phyloP scores from a whole-genome alignment of 2,888 invertebrate species.

The Branchipolynoe longqiensis region DNA sequence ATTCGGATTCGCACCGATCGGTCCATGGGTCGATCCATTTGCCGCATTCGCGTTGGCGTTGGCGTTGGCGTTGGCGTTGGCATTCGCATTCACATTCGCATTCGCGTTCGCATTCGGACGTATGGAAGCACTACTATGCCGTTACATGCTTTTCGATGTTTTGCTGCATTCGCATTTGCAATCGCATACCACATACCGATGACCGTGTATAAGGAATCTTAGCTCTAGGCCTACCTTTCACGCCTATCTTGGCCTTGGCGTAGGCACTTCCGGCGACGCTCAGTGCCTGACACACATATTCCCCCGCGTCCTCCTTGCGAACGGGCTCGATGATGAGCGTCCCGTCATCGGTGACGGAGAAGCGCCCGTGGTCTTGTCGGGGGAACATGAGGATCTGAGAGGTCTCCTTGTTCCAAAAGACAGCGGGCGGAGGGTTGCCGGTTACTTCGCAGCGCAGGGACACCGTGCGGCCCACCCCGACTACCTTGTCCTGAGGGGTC shows the following conservation, averaged over 20 bases:
- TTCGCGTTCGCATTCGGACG: too few species aligned
- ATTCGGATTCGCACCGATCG: too few species aligned
- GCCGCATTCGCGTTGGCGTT: too few species aligned
- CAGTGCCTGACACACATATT: slow-evolving; percentile 82
- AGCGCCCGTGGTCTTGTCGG: slow-evolving; percentile 84
- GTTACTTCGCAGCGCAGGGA: slow-evolving; percentile 69
- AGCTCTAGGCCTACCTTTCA: slow-evolving; percentile 78
- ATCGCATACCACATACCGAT: too few species aligned
- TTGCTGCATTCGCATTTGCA: too few species aligned
- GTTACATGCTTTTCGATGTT: too few species aligned
- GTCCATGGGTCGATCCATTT: too few species aligned
- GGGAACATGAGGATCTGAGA: slow-evolving; percentile 82
- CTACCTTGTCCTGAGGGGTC: slow-evolving; percentile 69
- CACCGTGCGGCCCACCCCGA: slow-evolving; percentile 67
- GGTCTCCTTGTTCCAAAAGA: slow-evolving; percentile 69
- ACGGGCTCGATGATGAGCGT: slow-evolving; percentile 69
- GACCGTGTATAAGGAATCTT: too few species aligned
- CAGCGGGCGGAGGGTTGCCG: slow-evolving; percentile 68
- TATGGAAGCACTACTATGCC: too few species aligned
- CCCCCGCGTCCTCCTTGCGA: slow-evolving; percentile 67
- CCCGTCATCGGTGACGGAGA: slow-evolving; percentile 90
- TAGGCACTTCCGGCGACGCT: slow-evolving; percentile 82
- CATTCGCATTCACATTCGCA: too few species aligned
- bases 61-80: too few species aligned
- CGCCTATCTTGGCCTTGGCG: slow-evolving; percentile 76